These are phyloP conservation scores for Loripinus fragilis DNA, from an alignment of 2,888 invertebrate genomes.

Conservation along the genomic window DNA sequence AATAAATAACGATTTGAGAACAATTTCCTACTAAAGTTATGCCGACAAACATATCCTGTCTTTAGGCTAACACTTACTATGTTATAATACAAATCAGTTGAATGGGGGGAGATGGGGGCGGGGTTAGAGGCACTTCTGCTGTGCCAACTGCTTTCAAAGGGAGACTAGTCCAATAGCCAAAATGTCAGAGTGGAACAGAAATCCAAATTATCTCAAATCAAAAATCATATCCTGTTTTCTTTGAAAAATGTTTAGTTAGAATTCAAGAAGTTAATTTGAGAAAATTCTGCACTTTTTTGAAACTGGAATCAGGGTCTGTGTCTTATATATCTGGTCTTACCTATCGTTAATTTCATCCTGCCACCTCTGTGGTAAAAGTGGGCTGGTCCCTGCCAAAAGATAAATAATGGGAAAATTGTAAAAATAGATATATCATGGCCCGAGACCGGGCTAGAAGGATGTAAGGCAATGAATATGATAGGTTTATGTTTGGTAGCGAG, in stretches of 20 bases:
- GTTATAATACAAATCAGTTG: conserved; percentile 18
- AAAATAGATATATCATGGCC: conserved; percentile 62
- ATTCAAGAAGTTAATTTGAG: background rate
- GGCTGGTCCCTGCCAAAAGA: conserved; percentile 60
- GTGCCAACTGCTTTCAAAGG: conserved; percentile 1
- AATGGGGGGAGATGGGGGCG: conserved; percentile 22
- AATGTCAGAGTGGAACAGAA: background rate
- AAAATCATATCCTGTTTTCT: background rate
- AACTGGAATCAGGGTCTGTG: background rate
- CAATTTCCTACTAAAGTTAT: conserved; percentile 14
- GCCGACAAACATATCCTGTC: conserved; percentile 4
- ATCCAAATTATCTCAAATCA: background rate
- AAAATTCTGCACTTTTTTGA: background rate
- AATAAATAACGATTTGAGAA: conserved; percentile 52
- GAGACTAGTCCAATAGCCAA: conserved; percentile 6
- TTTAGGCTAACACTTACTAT: conserved; percentile 11
- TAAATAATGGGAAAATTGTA: conserved; percentile 63
- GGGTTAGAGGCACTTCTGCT: conserved; percentile 15
- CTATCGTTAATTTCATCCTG: conserved; percentile 33
- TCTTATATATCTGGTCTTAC: conserved; percentile 4
- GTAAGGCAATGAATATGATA: conserved; percentile 18
- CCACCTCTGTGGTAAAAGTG: conserved; percentile 36
- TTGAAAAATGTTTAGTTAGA: background rate
- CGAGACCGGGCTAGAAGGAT: conserved; percentile 43
- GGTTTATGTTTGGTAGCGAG: background rate